phyloP scores from a whole-genome alignment of 2,888 invertebrate genomes.

The Mactromeris polynyma region DNA sequence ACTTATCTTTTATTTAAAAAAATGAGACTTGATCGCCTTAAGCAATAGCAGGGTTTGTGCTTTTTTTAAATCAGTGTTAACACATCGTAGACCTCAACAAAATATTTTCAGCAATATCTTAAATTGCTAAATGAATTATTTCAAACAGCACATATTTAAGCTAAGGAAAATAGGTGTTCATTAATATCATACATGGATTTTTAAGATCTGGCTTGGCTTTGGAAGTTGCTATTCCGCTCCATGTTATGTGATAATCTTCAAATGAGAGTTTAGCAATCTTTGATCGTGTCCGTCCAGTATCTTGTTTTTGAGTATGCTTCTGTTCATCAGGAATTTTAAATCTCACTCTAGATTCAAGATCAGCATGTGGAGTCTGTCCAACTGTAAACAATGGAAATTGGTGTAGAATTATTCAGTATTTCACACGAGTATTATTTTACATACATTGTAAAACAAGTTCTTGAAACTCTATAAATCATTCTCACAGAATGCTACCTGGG shows the following conservation, averaged over 20 bases:
- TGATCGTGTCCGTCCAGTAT: conserved; percentile 46
- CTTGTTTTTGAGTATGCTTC: conserved; percentile 47
- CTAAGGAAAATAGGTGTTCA: background rate
- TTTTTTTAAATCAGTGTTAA: no score
- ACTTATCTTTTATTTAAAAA: no score
- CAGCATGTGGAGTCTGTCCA: conserved; percentile 72
- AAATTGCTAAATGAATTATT: no score
- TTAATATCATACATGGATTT: conserved; percentile 81
- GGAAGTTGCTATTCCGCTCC: conserved; percentile 86
- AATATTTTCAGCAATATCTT: no score
- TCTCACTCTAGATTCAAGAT: conserved; percentile 72
- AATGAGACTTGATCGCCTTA: no score
- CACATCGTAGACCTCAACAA: no score
- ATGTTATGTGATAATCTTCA: conserved; percentile 85
- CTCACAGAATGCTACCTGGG: no score
- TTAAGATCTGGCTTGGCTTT: conserved; percentile 75
- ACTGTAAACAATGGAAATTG: conserved; percentile 19
- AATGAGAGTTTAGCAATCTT: conserved; percentile 82
- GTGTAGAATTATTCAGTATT: background rate
- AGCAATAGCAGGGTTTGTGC: no score
- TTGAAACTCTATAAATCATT: no score
- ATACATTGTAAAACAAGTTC: no score
- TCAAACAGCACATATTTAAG: background rate
- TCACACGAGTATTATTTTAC: no score
- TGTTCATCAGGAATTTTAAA: conserved; percentile 72